These are phyloP conservation scores for Atherinosoma microstoma DNA, from an alignment of 2,797 vertebrate species.

Conservation along the genomic window DNA sequence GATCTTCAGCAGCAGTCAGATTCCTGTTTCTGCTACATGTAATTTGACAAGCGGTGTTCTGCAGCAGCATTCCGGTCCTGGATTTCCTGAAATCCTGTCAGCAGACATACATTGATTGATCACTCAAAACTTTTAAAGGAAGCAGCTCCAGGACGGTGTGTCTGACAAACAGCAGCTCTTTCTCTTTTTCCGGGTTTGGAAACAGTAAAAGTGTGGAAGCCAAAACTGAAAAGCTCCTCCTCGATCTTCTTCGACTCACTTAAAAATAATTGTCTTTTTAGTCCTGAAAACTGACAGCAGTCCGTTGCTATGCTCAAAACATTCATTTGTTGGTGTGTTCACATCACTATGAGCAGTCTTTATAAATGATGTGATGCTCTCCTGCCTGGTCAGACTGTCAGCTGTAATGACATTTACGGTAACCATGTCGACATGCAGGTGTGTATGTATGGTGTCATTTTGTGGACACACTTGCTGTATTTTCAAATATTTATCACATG, in stretches of 20 bases:
- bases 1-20: background rate
- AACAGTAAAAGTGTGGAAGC: background rate
- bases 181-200: background rate
- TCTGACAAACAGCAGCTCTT: background rate
- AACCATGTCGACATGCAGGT: conserved; percentile 40
- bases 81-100: background rate
- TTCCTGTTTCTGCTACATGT: background rate
- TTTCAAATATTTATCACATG: conserved; percentile 2
- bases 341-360: conserved; percentile 60
- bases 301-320: conserved; percentile 8
- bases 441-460: conserved; percentile 4
- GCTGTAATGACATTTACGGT: conserved; percentile 73
- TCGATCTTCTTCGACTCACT: background rate
- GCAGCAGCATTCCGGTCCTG: background rate
- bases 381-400: conserved; percentile 66
- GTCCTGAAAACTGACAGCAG: background rate
- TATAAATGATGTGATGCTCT: conserved; percentile 62
- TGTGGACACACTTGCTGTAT: conserved; percentile 26
- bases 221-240: background rate
- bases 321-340: conserved; percentile 40
- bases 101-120: background rate
- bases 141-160: background rate
- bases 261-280: conserved; percentile 5
- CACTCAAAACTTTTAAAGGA: background rate
- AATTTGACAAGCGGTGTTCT: no score